phyloP scores from a whole-genome alignment of 2,888 invertebrate genomes.

The Tanypteryx hageni region DNA sequence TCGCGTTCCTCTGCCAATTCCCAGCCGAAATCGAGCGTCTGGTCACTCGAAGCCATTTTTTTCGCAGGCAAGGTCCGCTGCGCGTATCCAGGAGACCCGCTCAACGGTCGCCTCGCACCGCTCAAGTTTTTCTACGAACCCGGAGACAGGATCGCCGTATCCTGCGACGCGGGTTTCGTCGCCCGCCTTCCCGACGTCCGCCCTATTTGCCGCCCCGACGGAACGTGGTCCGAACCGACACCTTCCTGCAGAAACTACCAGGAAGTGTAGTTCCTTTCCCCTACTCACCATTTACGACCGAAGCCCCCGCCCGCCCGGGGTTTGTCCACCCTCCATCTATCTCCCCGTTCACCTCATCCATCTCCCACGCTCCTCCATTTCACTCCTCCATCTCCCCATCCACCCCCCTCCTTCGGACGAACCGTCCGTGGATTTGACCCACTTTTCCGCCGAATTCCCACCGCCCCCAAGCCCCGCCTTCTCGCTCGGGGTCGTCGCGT shows the following conservation, averaged over 20 bases:
- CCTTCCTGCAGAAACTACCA: slow-evolving; percentile 77
- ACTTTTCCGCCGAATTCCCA: too few relatives aligned
- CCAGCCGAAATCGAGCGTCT: too few relatives aligned
- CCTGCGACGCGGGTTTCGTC: slow-evolving; percentile 83
- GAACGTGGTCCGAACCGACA: slow-evolving; percentile 83
- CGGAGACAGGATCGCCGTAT: slow-evolving; percentile 83
- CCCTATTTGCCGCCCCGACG: slow-evolving; percentile 82
- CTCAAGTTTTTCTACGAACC: slow-evolving; percentile 85
- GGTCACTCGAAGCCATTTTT: neutral
- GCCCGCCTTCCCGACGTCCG: slow-evolving; percentile 77
- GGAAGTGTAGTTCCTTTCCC: slow-evolving; percentile 19
- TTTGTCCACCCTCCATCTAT: too few relatives aligned
- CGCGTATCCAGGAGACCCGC: slow-evolving; percentile 84
- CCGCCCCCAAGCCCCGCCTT: too few relatives aligned
- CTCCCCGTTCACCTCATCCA: too few relatives aligned
- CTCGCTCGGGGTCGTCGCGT: too few relatives aligned
- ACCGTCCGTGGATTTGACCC: too few relatives aligned
- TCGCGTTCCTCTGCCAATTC: too few relatives aligned
- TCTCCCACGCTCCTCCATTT: too few relatives aligned
- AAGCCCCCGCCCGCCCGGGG: neutral
- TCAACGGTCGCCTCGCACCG: slow-evolving; percentile 83
- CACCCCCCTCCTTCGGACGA: too few relatives aligned
- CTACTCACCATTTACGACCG: neutral
- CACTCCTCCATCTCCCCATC: too few relatives aligned
- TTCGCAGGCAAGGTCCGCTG: slow-evolving; percentile 83